Percentiles rank a stretch among this genome's conserved stretches.
Evolutionary conservation across 2,888 invertebrate genomes (phyloP).

Genomic region (Pterostichus niger): DNA sequence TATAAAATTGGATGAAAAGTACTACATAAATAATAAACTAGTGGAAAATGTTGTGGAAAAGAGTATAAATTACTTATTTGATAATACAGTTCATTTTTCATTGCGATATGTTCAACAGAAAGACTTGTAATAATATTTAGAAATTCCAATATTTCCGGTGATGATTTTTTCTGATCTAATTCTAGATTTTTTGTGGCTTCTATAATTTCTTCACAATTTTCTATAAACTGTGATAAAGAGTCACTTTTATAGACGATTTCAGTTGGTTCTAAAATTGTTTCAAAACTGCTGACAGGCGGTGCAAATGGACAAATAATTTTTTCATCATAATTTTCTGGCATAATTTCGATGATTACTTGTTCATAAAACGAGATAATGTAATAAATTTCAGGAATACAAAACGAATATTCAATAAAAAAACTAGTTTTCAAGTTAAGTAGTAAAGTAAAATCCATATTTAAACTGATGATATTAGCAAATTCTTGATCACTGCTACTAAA

Average conservation of each 20-base stretch:
- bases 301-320: conserved; percentile 33
- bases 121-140: conserved; percentile 23
- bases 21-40: background rate
- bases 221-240: conserved; percentile 2
- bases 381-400: background rate
- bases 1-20: background rate
- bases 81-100: background rate
- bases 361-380: background rate
- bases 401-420: background rate
- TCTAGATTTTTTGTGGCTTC: conserved; percentile 30
- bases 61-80: background rate
- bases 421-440: background rate
- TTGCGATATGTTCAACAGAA: conserved; percentile 1
- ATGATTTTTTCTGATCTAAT: background rate
- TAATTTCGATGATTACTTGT: background rate
- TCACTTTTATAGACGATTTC: background rate
- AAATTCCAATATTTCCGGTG: conserved; percentile 45
- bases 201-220: conserved; percentile 35
- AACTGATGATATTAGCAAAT: background rate
- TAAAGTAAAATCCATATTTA: background rate
- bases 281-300: conserved; percentile 6
- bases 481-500: conserved; percentile 10
- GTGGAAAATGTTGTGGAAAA: background rate
- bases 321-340: conserved; percentile 42
- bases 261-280: background rate